Percentiles rank a stretch among this genome's conserved stretches.
Evolutionary conservation across 1,140 invertebrate species (phyloP).

Genomic region (Hormaphis cornu): DNA sequence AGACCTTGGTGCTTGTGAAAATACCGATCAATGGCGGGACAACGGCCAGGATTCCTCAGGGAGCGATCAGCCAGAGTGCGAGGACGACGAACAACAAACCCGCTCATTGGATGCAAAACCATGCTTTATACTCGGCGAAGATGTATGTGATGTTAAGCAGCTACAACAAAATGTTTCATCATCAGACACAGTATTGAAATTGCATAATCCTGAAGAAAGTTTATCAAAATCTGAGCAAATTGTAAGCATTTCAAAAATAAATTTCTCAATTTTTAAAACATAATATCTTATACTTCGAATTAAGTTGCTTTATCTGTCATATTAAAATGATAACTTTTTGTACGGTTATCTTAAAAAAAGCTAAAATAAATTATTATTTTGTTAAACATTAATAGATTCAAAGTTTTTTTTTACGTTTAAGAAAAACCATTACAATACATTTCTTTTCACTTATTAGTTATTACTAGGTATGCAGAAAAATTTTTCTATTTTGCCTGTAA

Average conservation of each 20-base stretch:
- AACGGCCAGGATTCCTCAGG: constrained; percentile 41
- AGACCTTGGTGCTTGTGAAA: constrained; percentile 33
- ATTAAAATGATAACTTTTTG: too few relatives aligned
- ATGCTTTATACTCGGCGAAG: constrained; percentile 42
- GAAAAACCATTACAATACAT: too few relatives aligned
- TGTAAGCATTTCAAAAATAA: constrained; percentile 1
- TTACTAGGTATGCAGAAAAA: too few relatives aligned
- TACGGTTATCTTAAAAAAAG: too few relatives aligned
- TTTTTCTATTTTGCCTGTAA: too few relatives aligned
- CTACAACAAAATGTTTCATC: not conserved
- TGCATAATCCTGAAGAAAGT: not conserved
- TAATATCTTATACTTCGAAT: too few relatives aligned
- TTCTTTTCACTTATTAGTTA: too few relatives aligned
- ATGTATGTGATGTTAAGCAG: constrained; percentile 35
- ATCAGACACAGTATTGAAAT: not conserved
- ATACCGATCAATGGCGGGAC: constrained; percentile 35
- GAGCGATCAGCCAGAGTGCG: constrained; percentile 41
- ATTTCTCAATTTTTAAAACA: too few relatives aligned
- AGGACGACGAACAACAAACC: constrained; percentile 40
- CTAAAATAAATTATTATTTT: too few relatives aligned
- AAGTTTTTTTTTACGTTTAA: too few relatives aligned
- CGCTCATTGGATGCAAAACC: constrained; percentile 36
- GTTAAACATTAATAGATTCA: too few relatives aligned
- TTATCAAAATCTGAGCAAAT: not conserved
- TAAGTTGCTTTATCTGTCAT: too few relatives aligned